Evolutionary conservation across 2,113 vertebrate genomes (phyloP).

Genomic region (Vulpes lagopus): DNA sequence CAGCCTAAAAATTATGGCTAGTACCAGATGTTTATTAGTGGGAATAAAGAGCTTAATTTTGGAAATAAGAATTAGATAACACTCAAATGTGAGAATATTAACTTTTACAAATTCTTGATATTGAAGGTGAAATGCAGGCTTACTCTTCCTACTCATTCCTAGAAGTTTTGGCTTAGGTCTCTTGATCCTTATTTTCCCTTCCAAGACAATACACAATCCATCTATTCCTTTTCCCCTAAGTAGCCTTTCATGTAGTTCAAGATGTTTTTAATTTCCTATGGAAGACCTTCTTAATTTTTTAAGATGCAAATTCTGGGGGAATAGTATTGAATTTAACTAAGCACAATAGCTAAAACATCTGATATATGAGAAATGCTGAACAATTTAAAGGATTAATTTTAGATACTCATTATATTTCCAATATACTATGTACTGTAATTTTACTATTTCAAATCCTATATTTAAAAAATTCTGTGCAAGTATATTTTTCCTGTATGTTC

Average conservation of each 20-base stretch:
- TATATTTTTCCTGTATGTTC: not conserved
- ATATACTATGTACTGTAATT: not conserved
- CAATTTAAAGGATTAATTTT: conserved; percentile 21
- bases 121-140: not conserved
- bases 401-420: not conserved
- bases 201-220: not conserved
- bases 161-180: not conserved
- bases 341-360: not conserved
- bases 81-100: not conserved
- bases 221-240: not conserved
- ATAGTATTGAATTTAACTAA: not conserved
- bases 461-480: not conserved
- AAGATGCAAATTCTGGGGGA: not conserved
- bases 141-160: not conserved
- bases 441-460: not conserved
- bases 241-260: not conserved
- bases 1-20: not conserved
- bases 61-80: conserved; percentile 39
- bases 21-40: not conserved
- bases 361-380: not conserved
- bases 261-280: not conserved
- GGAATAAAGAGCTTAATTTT: conserved; percentile 38
- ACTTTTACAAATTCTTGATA: conserved; percentile 1
- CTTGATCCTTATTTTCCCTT: not conserved
- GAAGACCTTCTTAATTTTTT: not conserved